phyloP scores from a whole-genome alignment of 23 tunicate genomes.

The Ciona savignyi region DNA sequence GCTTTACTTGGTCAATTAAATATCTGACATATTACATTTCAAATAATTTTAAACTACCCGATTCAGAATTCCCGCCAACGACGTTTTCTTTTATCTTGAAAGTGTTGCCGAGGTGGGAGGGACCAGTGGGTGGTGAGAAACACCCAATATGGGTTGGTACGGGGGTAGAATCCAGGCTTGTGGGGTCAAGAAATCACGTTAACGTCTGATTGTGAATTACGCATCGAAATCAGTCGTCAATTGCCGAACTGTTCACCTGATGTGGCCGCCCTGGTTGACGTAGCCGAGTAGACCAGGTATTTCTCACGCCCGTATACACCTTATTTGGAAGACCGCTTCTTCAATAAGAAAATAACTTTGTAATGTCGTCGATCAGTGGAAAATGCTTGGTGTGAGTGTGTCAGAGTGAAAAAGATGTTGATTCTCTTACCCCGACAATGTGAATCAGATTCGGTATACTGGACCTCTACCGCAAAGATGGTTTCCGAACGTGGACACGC shows the following conservation, averaged over 20 bases:
- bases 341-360: too few species aligned
- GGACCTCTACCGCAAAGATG: background rate
- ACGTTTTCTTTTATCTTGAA: background rate
- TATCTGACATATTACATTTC: background rate
- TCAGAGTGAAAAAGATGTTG: background rate
- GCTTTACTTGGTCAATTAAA: too few species aligned
- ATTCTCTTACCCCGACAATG: background rate
- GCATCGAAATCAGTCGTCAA: background rate
- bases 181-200: background rate
- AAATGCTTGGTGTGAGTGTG: background rate
- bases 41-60: background rate
- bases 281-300: background rate
- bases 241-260: background rate
- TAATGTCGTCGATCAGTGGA: too few species aligned
- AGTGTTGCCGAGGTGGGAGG: background rate
- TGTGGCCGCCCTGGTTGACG: background rate
- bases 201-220: background rate
- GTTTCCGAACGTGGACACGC: conserved; percentile 1
- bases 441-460: background rate
- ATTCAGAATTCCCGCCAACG: background rate
- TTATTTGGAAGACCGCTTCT: too few species aligned
- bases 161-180: background rate
- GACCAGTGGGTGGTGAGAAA: background rate
- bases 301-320: too few species aligned
- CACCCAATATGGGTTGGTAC: background rate